A percentile compares a stretch with the other conserved stretches of the same genome.
phyloP scores from a whole-genome alignment of 2,113 vertebrate genomes.

The Burhinus oedicnemus region DNA sequence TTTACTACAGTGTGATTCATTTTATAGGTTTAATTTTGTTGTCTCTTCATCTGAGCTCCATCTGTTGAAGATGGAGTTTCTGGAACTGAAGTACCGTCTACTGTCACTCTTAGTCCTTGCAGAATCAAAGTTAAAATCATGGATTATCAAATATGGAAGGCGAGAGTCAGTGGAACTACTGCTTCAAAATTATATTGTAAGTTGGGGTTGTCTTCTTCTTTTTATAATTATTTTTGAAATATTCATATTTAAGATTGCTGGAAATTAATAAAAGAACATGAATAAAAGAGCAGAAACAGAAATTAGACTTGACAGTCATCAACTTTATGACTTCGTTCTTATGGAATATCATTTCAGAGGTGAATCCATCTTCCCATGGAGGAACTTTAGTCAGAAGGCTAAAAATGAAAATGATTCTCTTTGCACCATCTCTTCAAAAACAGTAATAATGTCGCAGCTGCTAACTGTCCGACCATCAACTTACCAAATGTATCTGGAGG shows the following conservation, averaged over 20 bases:
- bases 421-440: not conserved
- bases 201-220: slow-evolving; percentile 27
- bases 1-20: slow-evolving; percentile 55
- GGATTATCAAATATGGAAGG: slow-evolving; percentile 98
- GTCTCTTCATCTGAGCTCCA: slow-evolving; percentile 90
- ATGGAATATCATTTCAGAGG: not conserved
- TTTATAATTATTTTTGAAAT: not conserved
- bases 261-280: not conserved
- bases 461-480: not conserved
- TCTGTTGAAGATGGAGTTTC: slow-evolving; percentile 96
- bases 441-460: not conserved
- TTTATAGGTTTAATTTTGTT: slow-evolving; percentile 92
- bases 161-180: slow-evolving; percentile 93
- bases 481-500: not conserved
- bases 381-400: not conserved
- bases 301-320: not conserved
- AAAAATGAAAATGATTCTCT: not conserved
- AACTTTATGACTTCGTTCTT: not conserved
- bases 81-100: slow-evolving; percentile 95
- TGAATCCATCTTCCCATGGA: not conserved
- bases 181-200: slow-evolving; percentile 92
- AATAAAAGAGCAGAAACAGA: not conserved
- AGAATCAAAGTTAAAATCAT: slow-evolving; percentile 96
- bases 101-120: slow-evolving; percentile 93
- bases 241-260: not conserved